phyloP scores from a whole-genome alignment of 1,140 invertebrate genomes.

The Hyles vespertilio region DNA sequence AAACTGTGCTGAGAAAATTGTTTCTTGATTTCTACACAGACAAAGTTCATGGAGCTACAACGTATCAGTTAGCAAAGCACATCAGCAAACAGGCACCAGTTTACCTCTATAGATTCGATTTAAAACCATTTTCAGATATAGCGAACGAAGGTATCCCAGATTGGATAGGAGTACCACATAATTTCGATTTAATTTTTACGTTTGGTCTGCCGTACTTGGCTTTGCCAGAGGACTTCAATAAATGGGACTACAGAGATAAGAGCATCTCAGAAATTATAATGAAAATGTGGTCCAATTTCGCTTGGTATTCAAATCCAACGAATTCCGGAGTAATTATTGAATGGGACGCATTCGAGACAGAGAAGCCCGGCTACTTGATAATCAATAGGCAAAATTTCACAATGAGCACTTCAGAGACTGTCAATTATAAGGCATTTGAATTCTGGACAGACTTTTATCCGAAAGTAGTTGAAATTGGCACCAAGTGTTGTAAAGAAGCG shows the following conservation, averaged over 20 bases:
- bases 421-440: slow-evolving; percentile 84
- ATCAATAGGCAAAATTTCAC: slow-evolving; percentile 83
- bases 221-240: slow-evolving; percentile 67
- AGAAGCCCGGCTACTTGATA: slow-evolving; percentile 80
- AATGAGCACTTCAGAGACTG: slow-evolving; percentile 79
- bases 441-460: slow-evolving; percentile 91
- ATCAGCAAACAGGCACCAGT: slow-evolving; percentile 77
- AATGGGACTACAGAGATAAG: slow-evolving; percentile 86
- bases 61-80: slow-evolving; percentile 80
- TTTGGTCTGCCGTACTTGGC: slow-evolving; percentile 85
- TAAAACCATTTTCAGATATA: slow-evolving; percentile 80
- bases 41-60: slow-evolving; percentile 82
- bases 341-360: slow-evolving; percentile 82
- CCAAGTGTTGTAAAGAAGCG: slow-evolving; percentile 81
- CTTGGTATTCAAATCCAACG: slow-evolving; percentile 82
- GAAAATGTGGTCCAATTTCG: slow-evolving; percentile 86
- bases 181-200: slow-evolving; percentile 86
- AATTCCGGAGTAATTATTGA: slow-evolving; percentile 79
- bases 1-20: slow-evolving; percentile 75
- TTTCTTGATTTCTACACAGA: slow-evolving; percentile 84
- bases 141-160: slow-evolving; percentile 80
- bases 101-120: slow-evolving; percentile 86
- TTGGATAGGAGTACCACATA: slow-evolving; percentile 86
- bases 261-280: slow-evolving; percentile 85
- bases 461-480: slow-evolving; percentile 80